phyloP scores from a whole-genome alignment of 1,140 invertebrate species.

The Tetragnatha versicolor region DNA sequence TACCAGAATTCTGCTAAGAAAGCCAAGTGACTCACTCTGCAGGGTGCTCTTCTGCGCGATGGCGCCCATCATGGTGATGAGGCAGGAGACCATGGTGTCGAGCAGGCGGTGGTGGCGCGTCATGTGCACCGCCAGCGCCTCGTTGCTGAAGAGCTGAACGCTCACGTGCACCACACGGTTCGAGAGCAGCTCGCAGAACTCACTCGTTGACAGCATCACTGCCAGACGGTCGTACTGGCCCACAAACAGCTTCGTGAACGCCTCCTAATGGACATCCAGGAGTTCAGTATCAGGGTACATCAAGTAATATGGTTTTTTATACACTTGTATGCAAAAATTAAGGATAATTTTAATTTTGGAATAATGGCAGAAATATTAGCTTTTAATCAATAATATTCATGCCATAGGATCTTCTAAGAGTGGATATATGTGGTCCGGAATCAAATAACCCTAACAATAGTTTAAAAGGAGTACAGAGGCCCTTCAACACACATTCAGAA shows the following conservation, averaged over 20 bases:
- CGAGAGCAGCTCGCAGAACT: constrained; percentile 87
- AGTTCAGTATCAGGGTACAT: too few species aligned
- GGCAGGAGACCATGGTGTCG: constrained; percentile 91
- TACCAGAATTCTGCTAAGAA: too few species aligned
- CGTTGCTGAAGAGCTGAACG: constrained; percentile 94
- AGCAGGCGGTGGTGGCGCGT: constrained; percentile 87
- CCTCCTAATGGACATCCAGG: constrained; percentile 76
- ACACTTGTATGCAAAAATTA: too few species aligned
- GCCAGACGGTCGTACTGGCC: constrained; percentile 94
- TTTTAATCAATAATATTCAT: too few species aligned
- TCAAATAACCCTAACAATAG: too few species aligned
- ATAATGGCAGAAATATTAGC: too few species aligned
- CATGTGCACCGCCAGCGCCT: constrained; percentile 87
- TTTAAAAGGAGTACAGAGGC: too few species aligned
- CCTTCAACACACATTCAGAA: too few species aligned
- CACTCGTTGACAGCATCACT: constrained; percentile 83
- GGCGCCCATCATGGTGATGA: constrained; percentile 92
- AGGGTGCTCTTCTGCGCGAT: constrained; percentile 86
- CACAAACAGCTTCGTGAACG: constrained; percentile 91
- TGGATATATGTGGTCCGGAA: too few species aligned
- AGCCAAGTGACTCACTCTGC: constrained; percentile 73
- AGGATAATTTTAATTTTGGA: too few species aligned
- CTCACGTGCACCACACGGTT: constrained; percentile 96
- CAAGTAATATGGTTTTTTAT: too few species aligned
- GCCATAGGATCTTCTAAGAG: too few species aligned